A percentile compares a stretch with the other conserved stretches of the same genome.
These are phyloP conservation scores for Pyrrhia umbra DNA, from an alignment of 2,888 invertebrate genomes.

Conservation along the genomic window DNA sequence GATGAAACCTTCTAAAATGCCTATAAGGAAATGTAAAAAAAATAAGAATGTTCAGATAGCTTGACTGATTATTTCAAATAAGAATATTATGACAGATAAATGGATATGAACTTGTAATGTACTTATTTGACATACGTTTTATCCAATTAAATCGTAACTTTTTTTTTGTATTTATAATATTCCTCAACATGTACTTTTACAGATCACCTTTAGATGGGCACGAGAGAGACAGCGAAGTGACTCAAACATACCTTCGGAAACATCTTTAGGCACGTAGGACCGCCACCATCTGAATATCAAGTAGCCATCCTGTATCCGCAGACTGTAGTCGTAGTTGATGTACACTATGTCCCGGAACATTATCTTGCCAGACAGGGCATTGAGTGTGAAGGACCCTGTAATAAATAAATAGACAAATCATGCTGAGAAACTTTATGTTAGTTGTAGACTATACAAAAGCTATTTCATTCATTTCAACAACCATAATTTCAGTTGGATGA, in stretches of 20 bases:
- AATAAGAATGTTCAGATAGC: background rate
- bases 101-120: no score
- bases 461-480: no score
- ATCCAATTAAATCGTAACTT: no score
- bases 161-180: no score
- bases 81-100: no score
- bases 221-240: no score
- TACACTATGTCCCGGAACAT: conserved; percentile 99
- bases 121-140: no score
- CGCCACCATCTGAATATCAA: conserved; percentile 99
- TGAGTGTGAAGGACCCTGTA: conserved; percentile 97
- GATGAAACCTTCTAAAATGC: conserved; percentile 42
- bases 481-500: no score
- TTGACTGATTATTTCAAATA: background rate
- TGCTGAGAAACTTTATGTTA: no score
- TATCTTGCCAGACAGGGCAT: conserved; percentile 99
- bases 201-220: no score
- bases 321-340: conserved; percentile 97
- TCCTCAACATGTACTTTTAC: no score
- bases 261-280: conserved; percentile 98
- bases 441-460: no score
- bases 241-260: conserved; percentile 96
- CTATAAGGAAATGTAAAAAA: conserved; percentile 24
- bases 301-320: conserved; percentile 98
- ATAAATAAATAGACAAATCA: background rate